Percentiles rank a stretch among this genome's conserved stretches.
These are phyloP conservation scores for Pyralis farinalis DNA, from an alignment of 2,888 invertebrate genomes.

Conservation along the genomic window DNA sequence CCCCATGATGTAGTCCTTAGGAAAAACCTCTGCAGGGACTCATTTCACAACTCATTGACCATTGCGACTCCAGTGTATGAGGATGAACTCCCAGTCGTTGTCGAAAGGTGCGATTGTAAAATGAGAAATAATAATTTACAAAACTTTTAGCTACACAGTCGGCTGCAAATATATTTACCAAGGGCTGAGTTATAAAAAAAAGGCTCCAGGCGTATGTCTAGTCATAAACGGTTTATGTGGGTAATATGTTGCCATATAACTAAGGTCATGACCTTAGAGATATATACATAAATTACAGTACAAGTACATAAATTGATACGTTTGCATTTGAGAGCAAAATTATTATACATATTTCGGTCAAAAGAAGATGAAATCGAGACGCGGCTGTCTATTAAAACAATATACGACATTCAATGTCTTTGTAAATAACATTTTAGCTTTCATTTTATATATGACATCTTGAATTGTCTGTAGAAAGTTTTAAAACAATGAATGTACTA, in stretches of 20 bases:
- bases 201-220: conserved; percentile 9
- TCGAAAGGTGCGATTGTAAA: no score
- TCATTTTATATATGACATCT: no score
- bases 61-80: no score
- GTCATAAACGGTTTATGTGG: background rate
- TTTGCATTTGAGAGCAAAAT: conserved; percentile 23
- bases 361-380: background rate
- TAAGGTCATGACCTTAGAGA: conserved; percentile 1
- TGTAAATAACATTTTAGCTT: no score
- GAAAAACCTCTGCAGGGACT: no score
- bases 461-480: no score
- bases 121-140: no score
- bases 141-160: no score
- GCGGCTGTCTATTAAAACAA: conserved; percentile 1
- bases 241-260: background rate
- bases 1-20: no score
- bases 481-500: no score
- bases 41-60: no score
- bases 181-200: conserved; percentile 12
- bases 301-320: conserved; percentile 17
- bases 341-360: background rate
- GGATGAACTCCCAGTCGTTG: no score
- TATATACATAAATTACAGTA: background rate
- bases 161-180: background rate
- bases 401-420: background rate